Conservation (phyloP, 2,888 invertebrate genomes). For the Epinotia brunnichana region DNA sequence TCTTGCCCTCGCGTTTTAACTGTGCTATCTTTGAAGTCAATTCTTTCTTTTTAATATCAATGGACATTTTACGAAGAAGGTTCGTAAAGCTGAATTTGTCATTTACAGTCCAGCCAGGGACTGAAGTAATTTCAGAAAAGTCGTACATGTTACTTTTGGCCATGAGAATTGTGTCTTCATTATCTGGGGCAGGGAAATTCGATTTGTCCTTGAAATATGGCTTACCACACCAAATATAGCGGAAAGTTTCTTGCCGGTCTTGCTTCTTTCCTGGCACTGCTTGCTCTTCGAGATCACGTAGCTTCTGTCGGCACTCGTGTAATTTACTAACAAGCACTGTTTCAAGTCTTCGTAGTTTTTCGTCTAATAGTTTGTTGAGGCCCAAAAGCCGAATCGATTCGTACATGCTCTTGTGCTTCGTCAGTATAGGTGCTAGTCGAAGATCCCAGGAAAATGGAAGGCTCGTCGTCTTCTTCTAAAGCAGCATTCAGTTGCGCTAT, state of each 20-base stretch:
- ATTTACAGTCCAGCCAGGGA: conserved; percentile 81
- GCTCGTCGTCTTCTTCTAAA: conserved; percentile 52
- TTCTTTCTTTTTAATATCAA: conserved; percentile 55
- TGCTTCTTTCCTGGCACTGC: conserved; percentile 46
- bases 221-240: conserved; percentile 75
- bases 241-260: conserved; percentile 54
- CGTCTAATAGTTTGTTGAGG: conserved; percentile 69
- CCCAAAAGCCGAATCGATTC: conserved; percentile 62
- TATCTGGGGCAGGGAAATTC: conserved; percentile 82
- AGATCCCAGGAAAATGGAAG: conserved; percentile 24
- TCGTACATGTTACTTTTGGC: conserved; percentile 69
- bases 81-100: conserved; percentile 83
- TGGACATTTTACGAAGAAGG: conserved; percentile 73
- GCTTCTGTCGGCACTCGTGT: conserved; percentile 64
- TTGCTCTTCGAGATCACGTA: conserved; percentile 52
- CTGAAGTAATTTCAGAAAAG: conserved; percentile 72
- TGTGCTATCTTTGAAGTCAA: conserved; percentile 56
- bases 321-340: conserved; percentile 60
- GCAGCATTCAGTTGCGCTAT: conserved; percentile 55
- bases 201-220: conserved; percentile 87
- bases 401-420: conserved; percentile 50
- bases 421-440: conserved; percentile 28
- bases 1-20: conserved; percentile 32
- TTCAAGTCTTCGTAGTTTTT: conserved; percentile 64
- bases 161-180: conserved; percentile 83